A percentile compares a stretch with the other conserved stretches of the same genome.
Conservation (phyloP, 2,113 vertebrate species). For the Gnathonemus longibarbis region DNA sequence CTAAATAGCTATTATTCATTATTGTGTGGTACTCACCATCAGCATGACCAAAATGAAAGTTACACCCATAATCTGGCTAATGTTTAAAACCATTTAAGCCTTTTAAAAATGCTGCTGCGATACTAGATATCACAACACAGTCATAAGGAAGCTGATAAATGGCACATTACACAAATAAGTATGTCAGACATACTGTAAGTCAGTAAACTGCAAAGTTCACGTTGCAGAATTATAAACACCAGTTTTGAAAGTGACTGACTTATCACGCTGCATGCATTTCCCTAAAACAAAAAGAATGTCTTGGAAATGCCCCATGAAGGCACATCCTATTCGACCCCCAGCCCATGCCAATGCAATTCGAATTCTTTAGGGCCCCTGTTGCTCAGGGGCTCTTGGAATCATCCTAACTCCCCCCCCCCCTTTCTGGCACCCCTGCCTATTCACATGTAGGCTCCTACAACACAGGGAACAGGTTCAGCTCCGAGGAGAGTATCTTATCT, state of each 20-base stretch:
- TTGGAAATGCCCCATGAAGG: background rate
- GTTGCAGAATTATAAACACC: background rate
- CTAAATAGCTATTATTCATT: background rate
- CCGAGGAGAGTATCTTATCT: constrained; percentile 65
- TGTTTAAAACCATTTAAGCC: background rate
- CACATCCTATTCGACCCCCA: background rate
- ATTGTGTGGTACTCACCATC: background rate
- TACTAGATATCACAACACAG: background rate
- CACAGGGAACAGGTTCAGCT: constrained; percentile 23
- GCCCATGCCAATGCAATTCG: background rate
- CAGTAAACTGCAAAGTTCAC: background rate
- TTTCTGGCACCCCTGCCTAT: background rate
- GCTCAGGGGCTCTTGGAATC: background rate
- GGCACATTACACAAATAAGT: background rate
- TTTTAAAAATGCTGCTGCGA: background rate
- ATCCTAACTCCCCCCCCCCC: background rate
- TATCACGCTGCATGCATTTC: background rate
- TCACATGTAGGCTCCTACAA: background rate
- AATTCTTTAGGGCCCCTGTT: background rate
- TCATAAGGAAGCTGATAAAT: background rate
- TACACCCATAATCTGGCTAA: background rate
- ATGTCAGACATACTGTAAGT: background rate
- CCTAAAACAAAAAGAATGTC: background rate
- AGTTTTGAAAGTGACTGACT: background rate
- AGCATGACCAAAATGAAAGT: background rate